Conservation (phyloP, 2,113 vertebrate species). For the Galeopterus variegatus region DNA sequence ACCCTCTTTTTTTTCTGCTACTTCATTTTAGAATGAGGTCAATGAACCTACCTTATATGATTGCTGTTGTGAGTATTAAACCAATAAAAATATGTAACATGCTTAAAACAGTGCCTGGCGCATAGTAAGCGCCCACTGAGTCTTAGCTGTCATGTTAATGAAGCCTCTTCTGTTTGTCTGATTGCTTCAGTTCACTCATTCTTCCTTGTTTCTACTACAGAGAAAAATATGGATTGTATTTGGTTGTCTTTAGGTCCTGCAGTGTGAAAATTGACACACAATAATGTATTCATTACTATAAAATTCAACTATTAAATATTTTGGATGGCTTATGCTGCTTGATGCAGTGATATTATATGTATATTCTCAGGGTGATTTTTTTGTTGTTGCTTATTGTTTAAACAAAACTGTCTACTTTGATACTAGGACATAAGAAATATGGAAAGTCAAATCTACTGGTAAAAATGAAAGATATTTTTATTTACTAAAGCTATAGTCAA, state of each 20-base stretch:
- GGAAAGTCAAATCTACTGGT: conserved; percentile 25
- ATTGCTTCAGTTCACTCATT: neutral
- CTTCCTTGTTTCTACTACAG: neutral
- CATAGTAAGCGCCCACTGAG: neutral
- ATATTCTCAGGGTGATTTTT: neutral
- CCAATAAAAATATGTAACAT: neutral
- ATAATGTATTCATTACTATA: neutral
- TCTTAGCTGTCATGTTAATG: neutral
- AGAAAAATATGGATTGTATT: neutral
- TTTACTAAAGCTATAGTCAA: conserved; percentile 67
- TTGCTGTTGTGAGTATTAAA: neutral
- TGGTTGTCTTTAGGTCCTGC: neutral
- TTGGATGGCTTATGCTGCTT: neutral
- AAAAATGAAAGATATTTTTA: conserved; percentile 71
- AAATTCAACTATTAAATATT: conserved; percentile 6
- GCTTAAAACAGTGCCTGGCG: neutral
- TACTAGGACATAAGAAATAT: conserved; percentile 9
- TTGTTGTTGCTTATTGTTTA: conserved; percentile 43
- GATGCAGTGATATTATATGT: neutral
- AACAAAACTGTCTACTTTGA: conserved; percentile 45
- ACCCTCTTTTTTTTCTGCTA: neutral
- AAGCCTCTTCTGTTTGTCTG: neutral
- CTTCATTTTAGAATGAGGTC: neutral
- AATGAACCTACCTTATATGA: neutral
- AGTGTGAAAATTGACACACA: neutral